Percentiles rank a stretch among this genome's conserved stretches.
These are phyloP conservation scores for Trichoplax adhaerens DNA, from an alignment of 37 sponge, comb jelly and placozoan genomes.

Conservation along the genomic window DNA sequence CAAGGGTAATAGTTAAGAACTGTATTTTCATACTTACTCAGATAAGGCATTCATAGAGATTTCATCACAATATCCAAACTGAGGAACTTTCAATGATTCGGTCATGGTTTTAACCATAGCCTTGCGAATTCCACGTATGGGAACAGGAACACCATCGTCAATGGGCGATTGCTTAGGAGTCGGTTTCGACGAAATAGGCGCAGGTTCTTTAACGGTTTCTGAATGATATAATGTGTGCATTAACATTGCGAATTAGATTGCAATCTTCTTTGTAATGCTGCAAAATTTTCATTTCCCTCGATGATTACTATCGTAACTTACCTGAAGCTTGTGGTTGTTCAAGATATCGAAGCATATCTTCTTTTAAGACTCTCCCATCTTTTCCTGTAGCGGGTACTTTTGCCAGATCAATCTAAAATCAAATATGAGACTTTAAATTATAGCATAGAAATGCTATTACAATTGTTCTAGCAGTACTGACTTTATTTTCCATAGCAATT, in stretches of 20 bases:
- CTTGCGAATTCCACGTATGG: conserved; percentile 42
- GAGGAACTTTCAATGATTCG: conserved; percentile 63
- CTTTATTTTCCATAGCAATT: conserved; percentile 55
- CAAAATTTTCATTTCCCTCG: too few species aligned
- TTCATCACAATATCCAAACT: conserved; percentile 92
- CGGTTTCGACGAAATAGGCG: not conserved
- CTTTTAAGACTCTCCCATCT: conserved; percentile 78
- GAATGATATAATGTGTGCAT: too few species aligned
- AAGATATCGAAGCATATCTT: conserved; percentile 54
- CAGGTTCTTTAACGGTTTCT: too few species aligned
- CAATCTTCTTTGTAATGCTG: too few species aligned
- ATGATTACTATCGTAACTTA: too few species aligned
- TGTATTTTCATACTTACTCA: conserved; percentile 3
- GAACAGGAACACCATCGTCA: too few species aligned
- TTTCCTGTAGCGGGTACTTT: conserved; percentile 63
- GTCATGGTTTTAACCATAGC: conserved; percentile 97
- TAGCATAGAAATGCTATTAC: not conserved
- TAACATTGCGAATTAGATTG: too few species aligned
- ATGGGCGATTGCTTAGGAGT: not conserved
- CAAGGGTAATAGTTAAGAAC: not conserved
- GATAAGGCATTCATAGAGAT: conserved; percentile 48
- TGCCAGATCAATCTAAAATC: conserved; percentile 31
- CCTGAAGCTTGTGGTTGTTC: not conserved
- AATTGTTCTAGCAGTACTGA: not conserved
- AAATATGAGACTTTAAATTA: not conserved